A percentile compares a stretch with the other conserved stretches of the same genome.
Evolutionary conservation across 2,888 invertebrate species (phyloP).

Genomic region (Drosophila mimica): DNA sequence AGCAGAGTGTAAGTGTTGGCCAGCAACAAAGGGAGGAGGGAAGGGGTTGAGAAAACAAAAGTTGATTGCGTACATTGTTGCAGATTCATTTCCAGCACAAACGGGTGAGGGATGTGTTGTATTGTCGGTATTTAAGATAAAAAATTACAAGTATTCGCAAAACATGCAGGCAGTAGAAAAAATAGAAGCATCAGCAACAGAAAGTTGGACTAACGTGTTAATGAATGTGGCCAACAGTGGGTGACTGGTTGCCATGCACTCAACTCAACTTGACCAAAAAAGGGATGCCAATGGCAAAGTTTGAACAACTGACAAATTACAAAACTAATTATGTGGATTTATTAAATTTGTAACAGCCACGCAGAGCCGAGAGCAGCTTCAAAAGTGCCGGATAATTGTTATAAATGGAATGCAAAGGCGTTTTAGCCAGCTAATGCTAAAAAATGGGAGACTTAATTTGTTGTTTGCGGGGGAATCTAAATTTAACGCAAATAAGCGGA

Average conservation of each 20-base stretch:
- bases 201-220: constrained; percentile 50
- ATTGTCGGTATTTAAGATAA: constrained; percentile 38
- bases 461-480: neutral
- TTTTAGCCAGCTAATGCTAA: constrained; percentile 5
- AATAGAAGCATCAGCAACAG: constrained; percentile 23
- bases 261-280: constrained; percentile 3
- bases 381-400: constrained; percentile 19
- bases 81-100: constrained; percentile 37
- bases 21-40: neutral
- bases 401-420: constrained; percentile 29
- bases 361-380: neutral
- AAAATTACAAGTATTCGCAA: constrained; percentile 33
- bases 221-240: constrained; percentile 55
- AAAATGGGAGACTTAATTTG: neutral
- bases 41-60: constrained; percentile 5
- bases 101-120: neutral
- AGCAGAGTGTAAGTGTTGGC: constrained; percentile 23
- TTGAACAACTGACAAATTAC: constrained; percentile 54
- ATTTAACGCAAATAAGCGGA: neutral
- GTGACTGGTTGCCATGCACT: constrained; percentile 29
- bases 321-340: constrained; percentile 55
- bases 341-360: constrained; percentile 32
- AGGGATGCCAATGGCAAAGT: constrained; percentile 26
- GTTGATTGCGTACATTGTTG: constrained; percentile 51
- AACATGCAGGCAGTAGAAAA: constrained; percentile 19